Percentiles rank a stretch among this genome's conserved stretches.
Evolutionary conservation across 2,113 vertebrate species (phyloP).

Genomic region (Oreochromis aureus): DNA sequence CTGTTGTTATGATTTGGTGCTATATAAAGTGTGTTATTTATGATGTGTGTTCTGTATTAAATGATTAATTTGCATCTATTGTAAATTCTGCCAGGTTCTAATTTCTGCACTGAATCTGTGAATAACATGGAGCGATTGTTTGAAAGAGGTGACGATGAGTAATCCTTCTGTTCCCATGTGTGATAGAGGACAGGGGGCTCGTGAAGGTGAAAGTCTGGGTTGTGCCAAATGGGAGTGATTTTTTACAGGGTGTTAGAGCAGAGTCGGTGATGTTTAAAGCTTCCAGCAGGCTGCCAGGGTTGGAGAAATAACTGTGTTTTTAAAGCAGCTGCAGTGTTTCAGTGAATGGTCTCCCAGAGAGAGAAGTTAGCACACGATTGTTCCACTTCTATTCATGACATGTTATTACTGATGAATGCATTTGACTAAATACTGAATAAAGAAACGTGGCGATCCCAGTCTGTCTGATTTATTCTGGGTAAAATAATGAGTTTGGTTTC

Average conservation of each 20-base stretch:
- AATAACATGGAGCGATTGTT: not conserved
- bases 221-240: not conserved
- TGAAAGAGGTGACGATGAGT: not conserved
- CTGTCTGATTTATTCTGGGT: not conserved
- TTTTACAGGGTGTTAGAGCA: not conserved
- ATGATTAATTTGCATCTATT: not conserved
- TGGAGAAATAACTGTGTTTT: not conserved
- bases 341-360: not conserved
- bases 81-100: not conserved
- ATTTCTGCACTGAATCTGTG: not conserved
- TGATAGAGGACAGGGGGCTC: not conserved
- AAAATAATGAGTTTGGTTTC: not conserved
- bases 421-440: not conserved
- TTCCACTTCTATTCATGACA: not conserved
- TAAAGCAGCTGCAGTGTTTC: not conserved
- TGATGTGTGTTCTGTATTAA: not conserved
- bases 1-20: not conserved
- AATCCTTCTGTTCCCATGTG: not conserved
- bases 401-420: not conserved
- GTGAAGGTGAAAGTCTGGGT: not conserved
- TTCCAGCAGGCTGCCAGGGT: not conserved
- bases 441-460: rapidly evolving
- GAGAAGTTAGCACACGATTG: not conserved
- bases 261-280: not conserved
- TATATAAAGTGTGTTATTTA: not conserved